Conservation (phyloP, 2,113 vertebrate genomes). For the Nibea coibor region DNA sequence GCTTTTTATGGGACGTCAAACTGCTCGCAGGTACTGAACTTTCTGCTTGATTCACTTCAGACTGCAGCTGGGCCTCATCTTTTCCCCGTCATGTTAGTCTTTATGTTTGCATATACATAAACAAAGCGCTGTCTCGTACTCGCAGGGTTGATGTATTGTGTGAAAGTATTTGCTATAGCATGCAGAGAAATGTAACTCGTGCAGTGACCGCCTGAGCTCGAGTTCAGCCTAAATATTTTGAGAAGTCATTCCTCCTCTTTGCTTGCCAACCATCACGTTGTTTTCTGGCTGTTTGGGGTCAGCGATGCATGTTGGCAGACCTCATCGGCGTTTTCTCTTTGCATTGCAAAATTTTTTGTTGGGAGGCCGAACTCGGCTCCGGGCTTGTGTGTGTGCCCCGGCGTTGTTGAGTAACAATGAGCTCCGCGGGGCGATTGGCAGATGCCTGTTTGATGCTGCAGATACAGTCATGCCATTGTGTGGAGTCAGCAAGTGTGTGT, state of each 20-base stretch:
- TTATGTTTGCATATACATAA: slow-evolving; percentile 51
- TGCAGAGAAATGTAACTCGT: slow-evolving; percentile 26
- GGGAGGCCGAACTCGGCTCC: slow-evolving; percentile 44
- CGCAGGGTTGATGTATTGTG: slow-evolving; percentile 37
- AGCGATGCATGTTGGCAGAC: slow-evolving; percentile 60
- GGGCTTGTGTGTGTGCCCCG: slow-evolving; percentile 27
- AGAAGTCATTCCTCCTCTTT: slow-evolving; percentile 36
- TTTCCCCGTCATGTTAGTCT: slow-evolving; percentile 36
- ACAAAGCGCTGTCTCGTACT: neutral
- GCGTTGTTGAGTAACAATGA: slow-evolving; percentile 66
- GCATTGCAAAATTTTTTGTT: slow-evolving; percentile 56
- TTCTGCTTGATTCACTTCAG: slow-evolving; percentile 16
- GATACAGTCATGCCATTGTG: slow-evolving; percentile 66
- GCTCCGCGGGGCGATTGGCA: slow-evolving; percentile 66
- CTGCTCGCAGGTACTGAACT: slow-evolving; percentile 28
- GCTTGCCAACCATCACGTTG: slow-evolving; percentile 41
- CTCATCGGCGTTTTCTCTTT: slow-evolving; percentile 50
- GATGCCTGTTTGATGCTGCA: slow-evolving; percentile 59
- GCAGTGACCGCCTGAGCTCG: neutral
- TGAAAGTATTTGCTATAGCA: slow-evolving; percentile 30
- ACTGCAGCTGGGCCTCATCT: slow-evolving; percentile 30
- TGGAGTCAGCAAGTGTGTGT: slow-evolving; percentile 60
- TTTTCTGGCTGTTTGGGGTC: slow-evolving; percentile 64
- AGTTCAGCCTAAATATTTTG: slow-evolving; percentile 42
- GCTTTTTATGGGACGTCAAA: slow-evolving; percentile 44